These are phyloP conservation scores for Spilogale gracilis DNA, from an alignment of 2,113 vertebrate species.

Conservation along the genomic window DNA sequence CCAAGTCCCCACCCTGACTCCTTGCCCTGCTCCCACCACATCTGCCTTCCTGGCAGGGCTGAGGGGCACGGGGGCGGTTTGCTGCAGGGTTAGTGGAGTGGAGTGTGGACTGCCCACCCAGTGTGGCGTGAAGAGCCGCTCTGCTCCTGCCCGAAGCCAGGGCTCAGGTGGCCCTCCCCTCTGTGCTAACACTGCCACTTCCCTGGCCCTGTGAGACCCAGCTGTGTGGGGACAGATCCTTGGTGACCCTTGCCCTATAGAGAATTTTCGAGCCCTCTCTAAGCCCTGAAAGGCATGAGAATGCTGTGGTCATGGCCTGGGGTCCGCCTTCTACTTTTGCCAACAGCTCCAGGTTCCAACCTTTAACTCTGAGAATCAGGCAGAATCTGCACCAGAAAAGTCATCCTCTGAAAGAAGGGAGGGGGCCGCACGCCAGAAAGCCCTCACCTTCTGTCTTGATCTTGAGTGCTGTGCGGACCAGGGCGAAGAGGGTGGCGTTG, in stretches of 20 bases:
- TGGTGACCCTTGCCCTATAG: neutral
- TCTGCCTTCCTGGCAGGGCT: neutral
- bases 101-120: neutral
- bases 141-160: neutral
- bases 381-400: neutral
- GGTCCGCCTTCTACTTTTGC: no score
- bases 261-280: neutral
- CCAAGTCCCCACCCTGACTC: accelerated
- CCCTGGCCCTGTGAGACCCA: neutral
- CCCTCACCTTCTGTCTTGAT: constrained; percentile 98
- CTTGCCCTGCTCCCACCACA: accelerated
- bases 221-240: neutral
- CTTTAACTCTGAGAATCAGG: neutral
- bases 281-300: neutral
- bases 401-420: neutral
- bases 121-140: neutral
- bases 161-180: neutral
- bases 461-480: constrained; percentile 98
- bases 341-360: neutral
- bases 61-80: no score
- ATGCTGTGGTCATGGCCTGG: neutral
- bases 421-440: accelerated
- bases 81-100: neutral
- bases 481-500: constrained; percentile 97
- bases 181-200: neutral